Evolutionary conservation across 2,888 invertebrate genomes (phyloP).

Genomic region (Ophioninae sp.): DNA sequence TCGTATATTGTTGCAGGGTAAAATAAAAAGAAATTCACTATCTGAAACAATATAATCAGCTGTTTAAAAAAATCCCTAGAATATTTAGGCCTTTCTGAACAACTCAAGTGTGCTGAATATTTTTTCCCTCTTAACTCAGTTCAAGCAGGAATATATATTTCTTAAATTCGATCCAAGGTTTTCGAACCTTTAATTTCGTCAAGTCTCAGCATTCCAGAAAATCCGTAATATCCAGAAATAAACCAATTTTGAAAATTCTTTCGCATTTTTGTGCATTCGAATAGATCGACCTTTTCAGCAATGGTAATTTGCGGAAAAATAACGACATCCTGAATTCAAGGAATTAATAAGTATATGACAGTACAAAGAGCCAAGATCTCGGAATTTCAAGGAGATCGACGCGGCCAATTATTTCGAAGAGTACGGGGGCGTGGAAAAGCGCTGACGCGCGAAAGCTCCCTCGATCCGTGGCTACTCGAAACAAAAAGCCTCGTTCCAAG

Average conservation of each 20-base stretch:
- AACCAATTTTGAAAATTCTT: neutral
- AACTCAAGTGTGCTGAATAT: too few species aligned
- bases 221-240: neutral
- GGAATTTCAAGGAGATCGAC: constrained; percentile 38
- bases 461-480: constrained; percentile 38
- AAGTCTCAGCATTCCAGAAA: neutral
- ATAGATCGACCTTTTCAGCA: neutral
- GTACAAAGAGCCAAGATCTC: neutral
- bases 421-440: constrained; percentile 43
- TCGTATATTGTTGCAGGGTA: too few species aligned
- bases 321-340: neutral
- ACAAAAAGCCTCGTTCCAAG: constrained; percentile 39
- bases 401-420: constrained; percentile 57
- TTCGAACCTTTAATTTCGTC: too few species aligned
- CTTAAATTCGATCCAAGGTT: neutral
- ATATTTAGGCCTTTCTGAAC: too few species aligned
- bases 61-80: too few species aligned
- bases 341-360: neutral
- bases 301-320: neutral
- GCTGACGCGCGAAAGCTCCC: constrained; percentile 53
- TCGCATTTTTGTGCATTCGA: neutral
- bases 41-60: too few species aligned
- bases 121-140: neutral
- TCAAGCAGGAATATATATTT: neutral
- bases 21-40: too few species aligned